phyloP scores from a whole-genome alignment of 2,888 invertebrate genomes.

The Drosophila monieri region DNA sequence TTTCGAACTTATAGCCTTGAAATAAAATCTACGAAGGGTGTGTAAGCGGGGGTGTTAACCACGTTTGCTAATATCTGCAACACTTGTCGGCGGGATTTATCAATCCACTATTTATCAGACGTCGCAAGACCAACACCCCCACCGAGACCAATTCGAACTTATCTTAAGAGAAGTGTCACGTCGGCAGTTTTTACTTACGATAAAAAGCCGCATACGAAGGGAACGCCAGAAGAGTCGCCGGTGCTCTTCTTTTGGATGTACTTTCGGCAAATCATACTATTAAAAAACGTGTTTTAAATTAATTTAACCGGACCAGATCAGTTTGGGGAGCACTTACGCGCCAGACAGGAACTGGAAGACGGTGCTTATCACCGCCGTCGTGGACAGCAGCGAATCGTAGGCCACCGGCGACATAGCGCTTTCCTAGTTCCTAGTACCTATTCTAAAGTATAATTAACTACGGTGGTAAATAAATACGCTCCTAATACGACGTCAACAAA shows the following conservation, averaged over 20 bases:
- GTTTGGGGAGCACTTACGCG: conserved; percentile 87
- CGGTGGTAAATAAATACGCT: conserved; percentile 13
- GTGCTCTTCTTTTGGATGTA: conserved; percentile 90
- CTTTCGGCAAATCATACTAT: conserved; percentile 91
- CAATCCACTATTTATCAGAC: not conserved
- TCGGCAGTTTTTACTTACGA: conserved; percentile 86
- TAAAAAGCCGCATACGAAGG: conserved; percentile 90
- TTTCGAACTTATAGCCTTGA: not conserved
- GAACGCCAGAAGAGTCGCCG: conserved; percentile 90
- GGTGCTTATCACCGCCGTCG: conserved; percentile 90
- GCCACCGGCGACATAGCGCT: conserved; percentile 51
- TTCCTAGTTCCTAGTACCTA: conserved; percentile 19
- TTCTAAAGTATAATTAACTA: conserved; percentile 11
- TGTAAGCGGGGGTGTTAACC: not conserved
- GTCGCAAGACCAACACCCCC: not conserved
- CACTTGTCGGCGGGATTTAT: not conserved
- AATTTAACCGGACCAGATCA: conserved; percentile 3
- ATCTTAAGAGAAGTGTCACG: conserved; percentile 52
- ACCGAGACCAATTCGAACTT: conserved; percentile 22
- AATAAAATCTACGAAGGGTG: not conserved
- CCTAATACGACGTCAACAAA: conserved; percentile 74
- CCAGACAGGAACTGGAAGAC: conserved; percentile 94
- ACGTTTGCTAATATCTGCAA: not conserved
- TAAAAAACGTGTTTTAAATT: not conserved
- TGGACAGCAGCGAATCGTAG: conserved; percentile 78